Base-by-base conservation (phyloP, 2,113 vertebrate genomes). In the Lepidothrix coronata region DNA sequence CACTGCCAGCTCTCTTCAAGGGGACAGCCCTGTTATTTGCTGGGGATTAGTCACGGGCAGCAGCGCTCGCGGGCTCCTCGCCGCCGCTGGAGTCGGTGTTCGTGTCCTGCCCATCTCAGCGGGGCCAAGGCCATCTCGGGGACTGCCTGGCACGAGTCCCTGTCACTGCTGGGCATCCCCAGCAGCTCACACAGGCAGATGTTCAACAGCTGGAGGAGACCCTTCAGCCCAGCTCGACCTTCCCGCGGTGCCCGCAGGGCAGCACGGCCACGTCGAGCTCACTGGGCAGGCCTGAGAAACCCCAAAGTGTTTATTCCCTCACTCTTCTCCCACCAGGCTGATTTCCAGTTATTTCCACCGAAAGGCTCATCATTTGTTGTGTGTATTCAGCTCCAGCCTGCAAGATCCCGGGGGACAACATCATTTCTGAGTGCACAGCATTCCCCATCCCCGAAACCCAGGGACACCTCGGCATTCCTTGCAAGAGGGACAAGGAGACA, bases 41-140 rank as follows among this genome's bases (percentile, higher is more conserved):
- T 33, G 17, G 23, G 49, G 12, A 28, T 72, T 35, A 58, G 27
- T 25, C 89, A 48, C 25, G 0, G 1, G 31, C n/a, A 33, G 17
- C 1, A 0, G 41, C 1, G 2, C 46, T n/a, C 30, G 2, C 0
- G 0, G 14, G 8, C 11, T 5, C 62, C 51, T 20, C 8, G 0
- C 16, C 14, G 31, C 0, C 2, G 2, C 8, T 27, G 8, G 14
- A 37, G 4, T 9, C 43, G 4, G 21, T 1, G 18, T 1, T 15
- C 0, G 2, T 41, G n/a, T 2, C 4, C 4, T 31, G 67, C 73
- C 58, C 25, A 1, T 21, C 85, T 3, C 24, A 0, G 67, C 0
- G 1, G 57, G 71, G 39, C 57, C 52, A 16, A 2, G 70, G n/a
- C n/a, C 62, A 12, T 6, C 13, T 10, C 0, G 2, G n/a, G 21